Conservation (phyloP, 2,113 vertebrate species). For the Amphiprion ocellaris region DNA sequence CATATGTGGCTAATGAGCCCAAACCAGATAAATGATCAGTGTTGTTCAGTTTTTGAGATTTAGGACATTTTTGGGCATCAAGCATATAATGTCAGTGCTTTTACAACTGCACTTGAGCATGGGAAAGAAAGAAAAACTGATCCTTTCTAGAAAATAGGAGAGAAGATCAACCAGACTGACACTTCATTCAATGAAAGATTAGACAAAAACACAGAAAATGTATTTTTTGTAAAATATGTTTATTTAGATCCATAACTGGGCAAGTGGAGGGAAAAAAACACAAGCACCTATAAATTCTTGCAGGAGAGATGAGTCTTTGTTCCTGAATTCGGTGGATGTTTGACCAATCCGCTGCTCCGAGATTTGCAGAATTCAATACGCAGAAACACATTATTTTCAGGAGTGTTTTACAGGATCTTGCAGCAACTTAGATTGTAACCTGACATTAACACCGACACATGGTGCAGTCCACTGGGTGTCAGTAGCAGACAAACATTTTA, state of each 20-base stretch:
- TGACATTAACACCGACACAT: neutral
- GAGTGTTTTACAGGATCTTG: neutral
- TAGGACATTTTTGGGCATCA: too few species aligned
- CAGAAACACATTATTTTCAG: neutral
- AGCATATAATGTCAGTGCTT: too few species aligned
- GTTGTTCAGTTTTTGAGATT: too few species aligned
- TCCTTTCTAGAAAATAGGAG: too few species aligned
- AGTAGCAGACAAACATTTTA: slow-evolving; percentile 9
- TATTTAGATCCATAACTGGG: slow-evolving; percentile 55
- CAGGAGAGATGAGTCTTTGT: slow-evolving; percentile 18
- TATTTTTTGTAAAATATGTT: slow-evolving; percentile 71
- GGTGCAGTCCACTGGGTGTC: slow-evolving; percentile 49
- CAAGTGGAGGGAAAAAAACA: slow-evolving; percentile 9
- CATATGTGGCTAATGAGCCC: too few species aligned
- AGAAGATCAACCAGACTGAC: neutral
- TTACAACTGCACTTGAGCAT: too few species aligned
- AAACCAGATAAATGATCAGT: too few species aligned
- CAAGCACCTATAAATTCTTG: slow-evolving; percentile 27
- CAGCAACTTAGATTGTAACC: neutral
- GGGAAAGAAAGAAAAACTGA: too few species aligned
- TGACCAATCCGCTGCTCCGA: neutral
- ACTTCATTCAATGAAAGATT: neutral
- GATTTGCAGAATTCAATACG: neutral
- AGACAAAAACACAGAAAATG: slow-evolving; percentile 22
- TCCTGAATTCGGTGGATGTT: slow-evolving; percentile 27